Evolutionary conservation across 2,797 vertebrate species (phyloP), one percentile per base, ranked within the genome.

Genomic region (Chloroceryle inda): DNA sequence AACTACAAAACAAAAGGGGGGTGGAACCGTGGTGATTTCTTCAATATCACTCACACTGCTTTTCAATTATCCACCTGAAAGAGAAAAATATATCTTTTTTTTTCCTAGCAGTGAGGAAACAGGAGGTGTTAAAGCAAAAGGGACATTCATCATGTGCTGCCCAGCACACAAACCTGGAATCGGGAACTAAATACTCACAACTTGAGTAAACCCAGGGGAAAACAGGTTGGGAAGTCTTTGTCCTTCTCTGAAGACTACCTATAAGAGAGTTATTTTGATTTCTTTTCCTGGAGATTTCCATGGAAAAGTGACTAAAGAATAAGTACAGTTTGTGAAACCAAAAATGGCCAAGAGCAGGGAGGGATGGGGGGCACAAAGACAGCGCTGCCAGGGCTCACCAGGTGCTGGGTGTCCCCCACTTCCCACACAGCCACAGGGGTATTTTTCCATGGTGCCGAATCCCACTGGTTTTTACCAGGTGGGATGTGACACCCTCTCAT

Each of bases 351-450:
- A n/a, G 23, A 56, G 53, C 22, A 19, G 77, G 50, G 42, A 73
- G 13, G 29, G 49, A 19, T 6, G 47, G 37, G 79, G 6, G 47
- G 27, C 44, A 23, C 0, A 2, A 40, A 45, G 68, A 33, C 74
- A 85, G 50, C 1, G 2, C 67, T 78, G 53, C 61, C 0, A 1
- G n/a, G 29, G 47, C 22, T 35, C 27, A 0, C 2, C 0, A 5
- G 56, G 11, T 29, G 29, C 35, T 50, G 56, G 20, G 5, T 20
- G 26, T 38, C 37, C 58, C 22, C 9, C 88, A 40, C 37, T 77
- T 73, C 84, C 74, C 86, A 69, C 88, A 16, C 71, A 87, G 45
- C 58, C 1, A 0, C 56, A 38, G 40, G 40, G 13, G 8, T 20
- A 66, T 81, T 67, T 67, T 89, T 85, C 85, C 63, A 9, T 18